Evolutionary conservation across 2,113 vertebrate genomes (phyloP).

Genomic region (Megaceryle maxima): DNA sequence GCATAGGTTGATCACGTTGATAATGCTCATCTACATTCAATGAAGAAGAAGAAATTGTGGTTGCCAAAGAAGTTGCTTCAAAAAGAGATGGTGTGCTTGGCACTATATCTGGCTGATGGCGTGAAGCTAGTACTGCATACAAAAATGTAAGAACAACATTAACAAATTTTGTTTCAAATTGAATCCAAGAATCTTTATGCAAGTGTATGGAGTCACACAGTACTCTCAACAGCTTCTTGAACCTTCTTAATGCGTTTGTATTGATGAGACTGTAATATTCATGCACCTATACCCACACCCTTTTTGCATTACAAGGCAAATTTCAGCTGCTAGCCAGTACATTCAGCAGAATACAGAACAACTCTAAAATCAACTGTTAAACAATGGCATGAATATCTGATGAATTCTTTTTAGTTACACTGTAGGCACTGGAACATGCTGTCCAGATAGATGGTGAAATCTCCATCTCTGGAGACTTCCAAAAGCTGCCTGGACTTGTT

Average conservation of each 20-base stretch:
- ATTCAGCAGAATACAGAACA: background rate
- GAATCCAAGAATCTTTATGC: background rate
- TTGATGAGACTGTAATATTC: background rate
- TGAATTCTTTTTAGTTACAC: background rate
- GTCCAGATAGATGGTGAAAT: too few relatives aligned
- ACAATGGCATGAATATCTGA: background rate
- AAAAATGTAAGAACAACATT: background rate
- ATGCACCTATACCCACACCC: background rate
- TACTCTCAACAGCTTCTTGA: background rate
- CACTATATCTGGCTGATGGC: conserved; percentile 84
- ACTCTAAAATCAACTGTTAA: background rate
- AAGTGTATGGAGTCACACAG: background rate
- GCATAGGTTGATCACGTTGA: conserved; percentile 74
- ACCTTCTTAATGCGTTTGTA: background rate
- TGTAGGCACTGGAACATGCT: too few relatives aligned
- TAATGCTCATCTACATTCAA: conserved; percentile 78
- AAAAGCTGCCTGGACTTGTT: too few relatives aligned
- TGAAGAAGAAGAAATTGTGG: conserved; percentile 89
- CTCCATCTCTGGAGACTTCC: too few relatives aligned
- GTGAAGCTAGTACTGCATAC: conserved; percentile 78
- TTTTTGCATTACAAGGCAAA: background rate
- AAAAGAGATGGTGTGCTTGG: conserved; percentile 83
- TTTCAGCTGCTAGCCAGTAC: background rate
- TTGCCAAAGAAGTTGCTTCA: conserved; percentile 89
- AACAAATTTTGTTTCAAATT: background rate